Conservation (phyloP, 2,888 invertebrate genomes). For the Pheosia tremula region DNA sequence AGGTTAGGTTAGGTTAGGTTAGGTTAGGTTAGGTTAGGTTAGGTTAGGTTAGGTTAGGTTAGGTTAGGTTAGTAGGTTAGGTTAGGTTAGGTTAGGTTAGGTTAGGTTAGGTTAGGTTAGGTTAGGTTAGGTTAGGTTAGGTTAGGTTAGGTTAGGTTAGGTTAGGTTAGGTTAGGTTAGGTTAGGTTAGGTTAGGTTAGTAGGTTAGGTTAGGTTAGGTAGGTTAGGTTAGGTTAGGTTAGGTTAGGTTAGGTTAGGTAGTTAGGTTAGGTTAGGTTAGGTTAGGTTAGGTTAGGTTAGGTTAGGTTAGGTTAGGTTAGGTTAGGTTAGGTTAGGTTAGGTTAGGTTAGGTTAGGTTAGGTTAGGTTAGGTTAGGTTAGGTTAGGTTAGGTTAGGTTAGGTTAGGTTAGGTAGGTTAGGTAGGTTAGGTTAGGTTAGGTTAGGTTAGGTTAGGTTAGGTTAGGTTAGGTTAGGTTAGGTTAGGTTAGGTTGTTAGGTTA, state of each 20-base stretch:
- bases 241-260: conserved; percentile 9
- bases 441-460: conserved; percentile 9
- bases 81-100: conserved; percentile 18
- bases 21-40: conserved; percentile 13
- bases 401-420: too few relatives aligned
- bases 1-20: too few relatives aligned
- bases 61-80: conserved; percentile 17
- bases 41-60: conserved; percentile 16
- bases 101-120: conserved; percentile 6
- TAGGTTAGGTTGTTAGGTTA: conserved; percentile 31
- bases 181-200: conserved; percentile 7
- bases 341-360: conserved; percentile 13
- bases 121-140: conserved; percentile 5
- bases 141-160: conserved; percentile 7
- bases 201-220: too few relatives aligned
- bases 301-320: conserved; percentile 13
- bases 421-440: too few relatives aligned
- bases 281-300: conserved; percentile 13
- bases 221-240: conserved; percentile 10
- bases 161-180: conserved; percentile 5
- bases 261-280: too few relatives aligned
- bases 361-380: conserved; percentile 13
- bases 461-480: conserved; percentile 30
- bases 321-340: conserved; percentile 13
- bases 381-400: conserved; percentile 9